Evolutionary conservation across 37 sponge, comb jelly and placozoan species (phyloP), one percentile per base, ranked within the genome.

Genomic region (Spongilla lacustris): DNA sequence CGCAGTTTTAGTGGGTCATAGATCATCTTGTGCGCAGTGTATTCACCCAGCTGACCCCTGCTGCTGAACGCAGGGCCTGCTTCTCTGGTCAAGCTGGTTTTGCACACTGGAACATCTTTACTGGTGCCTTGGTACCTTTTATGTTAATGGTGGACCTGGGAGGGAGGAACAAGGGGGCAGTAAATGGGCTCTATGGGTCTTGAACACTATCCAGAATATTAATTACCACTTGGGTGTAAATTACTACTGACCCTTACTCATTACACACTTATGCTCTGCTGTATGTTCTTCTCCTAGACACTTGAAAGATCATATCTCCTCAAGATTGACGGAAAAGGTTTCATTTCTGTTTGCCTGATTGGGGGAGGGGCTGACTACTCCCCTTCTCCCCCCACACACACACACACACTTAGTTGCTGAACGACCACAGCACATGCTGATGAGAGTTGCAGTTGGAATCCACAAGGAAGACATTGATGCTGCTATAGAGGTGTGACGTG

Each of bases 401-500:
- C 17, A 50, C 5, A 19, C 29, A 50, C 50, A 50, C 73, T 2
- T 74, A 95, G 98, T 98, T 70, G 99, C 92, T 69, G 99, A 99
- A 84, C 87, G 99, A 25, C 99, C 99, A 25, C 99, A 99, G 91
- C 99, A 99, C 67, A 95, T 99, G 96, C 58, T 99, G 76, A 99
- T 99, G 99, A 49, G 99, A 19, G 99, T 99, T 5, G 88, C 99
- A 23, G 91, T 99, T 68, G 99, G 99, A 77, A 90, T 98, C 48
- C 98, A 98, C 86, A 73, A 80, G 58, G 75, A 92, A 4, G 86
- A 98, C 85, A 89, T 98, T 28, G 95, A 95, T 67, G 84, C 91
- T 77, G 97, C 94, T 25, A 86, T 98, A 80, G 91, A 94, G 88
- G 95, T 94, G 29, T 48, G 34, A 5, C 6, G 29, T 21, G 33